Conservation (phyloP, 1,140 invertebrate genomes). For the Drosophila teissieri region DNA sequence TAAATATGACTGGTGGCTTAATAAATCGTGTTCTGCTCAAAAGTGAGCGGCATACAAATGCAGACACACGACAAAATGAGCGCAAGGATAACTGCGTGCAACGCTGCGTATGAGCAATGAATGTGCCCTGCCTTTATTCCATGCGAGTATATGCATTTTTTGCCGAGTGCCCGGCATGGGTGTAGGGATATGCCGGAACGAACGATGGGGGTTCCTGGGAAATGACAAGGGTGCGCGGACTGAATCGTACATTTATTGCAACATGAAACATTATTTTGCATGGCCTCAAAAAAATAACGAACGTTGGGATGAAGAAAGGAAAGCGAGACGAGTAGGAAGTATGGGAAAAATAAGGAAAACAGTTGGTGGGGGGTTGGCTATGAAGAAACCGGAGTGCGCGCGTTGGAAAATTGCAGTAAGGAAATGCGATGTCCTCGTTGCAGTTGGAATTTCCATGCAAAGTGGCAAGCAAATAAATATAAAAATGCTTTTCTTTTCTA, state of each 20-base stretch:
- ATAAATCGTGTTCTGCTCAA: slow-evolving; percentile 53
- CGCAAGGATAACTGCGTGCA: slow-evolving; percentile 78
- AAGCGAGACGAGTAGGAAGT: slow-evolving; percentile 24
- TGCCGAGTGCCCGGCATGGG: slow-evolving; percentile 47
- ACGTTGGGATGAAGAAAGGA: slow-evolving; percentile 6
- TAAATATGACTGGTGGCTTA: slow-evolving; percentile 38
- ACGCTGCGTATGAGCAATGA: slow-evolving; percentile 72
- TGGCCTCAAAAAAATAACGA: slow-evolving; percentile 74
- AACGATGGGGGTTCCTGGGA: slow-evolving; percentile 11
- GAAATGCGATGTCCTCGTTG: slow-evolving; percentile 76
- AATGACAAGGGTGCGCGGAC: slow-evolving; percentile 23
- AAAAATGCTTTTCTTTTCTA: slow-evolving; percentile 71
- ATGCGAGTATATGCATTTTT: slow-evolving; percentile 22
- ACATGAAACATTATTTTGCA: slow-evolving; percentile 83
- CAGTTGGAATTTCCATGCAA: slow-evolving; percentile 65
- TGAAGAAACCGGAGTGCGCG: slow-evolving; percentile 51
- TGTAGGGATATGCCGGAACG: slow-evolving; percentile 27
- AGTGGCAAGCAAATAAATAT: slow-evolving; percentile 74
- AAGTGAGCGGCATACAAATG: slow-evolving; percentile 22
- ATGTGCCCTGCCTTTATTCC: slow-evolving; percentile 35
- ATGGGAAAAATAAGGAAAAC: slow-evolving; percentile 23
- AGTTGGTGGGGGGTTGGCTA: slow-evolving; percentile 1
- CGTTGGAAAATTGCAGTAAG: slow-evolving; percentile 75
- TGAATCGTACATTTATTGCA: slow-evolving; percentile 80
- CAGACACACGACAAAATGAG: slow-evolving; percentile 53